A percentile compares a stretch with the other conserved stretches of the same genome.
Conservation (phyloP, 2,888 invertebrate species). For the Emesis castigata region DNA sequence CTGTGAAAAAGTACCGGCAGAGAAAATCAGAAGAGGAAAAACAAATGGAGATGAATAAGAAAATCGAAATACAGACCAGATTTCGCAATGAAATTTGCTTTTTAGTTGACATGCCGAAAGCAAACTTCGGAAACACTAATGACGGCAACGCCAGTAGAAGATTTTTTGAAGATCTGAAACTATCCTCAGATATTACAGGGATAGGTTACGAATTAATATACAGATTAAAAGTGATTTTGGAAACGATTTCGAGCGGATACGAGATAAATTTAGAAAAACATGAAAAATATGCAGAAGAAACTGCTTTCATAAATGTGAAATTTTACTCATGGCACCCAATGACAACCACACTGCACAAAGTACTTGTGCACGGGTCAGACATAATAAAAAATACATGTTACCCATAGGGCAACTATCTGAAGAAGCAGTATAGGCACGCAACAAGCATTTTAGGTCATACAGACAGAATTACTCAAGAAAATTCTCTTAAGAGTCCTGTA, state of each 20-base stretch:
- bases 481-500: slow-evolving; percentile 57
- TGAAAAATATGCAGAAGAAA: slow-evolving; percentile 60
- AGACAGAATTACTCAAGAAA: slow-evolving; percentile 64
- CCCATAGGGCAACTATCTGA: slow-evolving; percentile 71
- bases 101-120: slow-evolving; percentile 72
- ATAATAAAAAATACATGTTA: slow-evolving; percentile 68
- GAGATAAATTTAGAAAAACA: slow-evolving; percentile 50
- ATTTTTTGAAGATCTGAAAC: slow-evolving; percentile 71
- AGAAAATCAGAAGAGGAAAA: slow-evolving; percentile 51
- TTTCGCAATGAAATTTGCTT: slow-evolving; percentile 68
- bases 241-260: slow-evolving; percentile 67
- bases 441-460: slow-evolving; percentile 67
- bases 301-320: slow-evolving; percentile 68
- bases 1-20: too few species aligned
- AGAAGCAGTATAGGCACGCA: slow-evolving; percentile 67
- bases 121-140: slow-evolving; percentile 71
- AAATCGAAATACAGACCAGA: slow-evolving; percentile 53
- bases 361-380: slow-evolving; percentile 69
- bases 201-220: slow-evolving; percentile 66
- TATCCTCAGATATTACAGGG: slow-evolving; percentile 71
- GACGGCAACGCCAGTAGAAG: slow-evolving; percentile 70
- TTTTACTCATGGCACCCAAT: slow-evolving; percentile 72
- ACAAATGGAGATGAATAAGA: slow-evolving; percentile 43
- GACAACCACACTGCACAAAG: slow-evolving; percentile 72
- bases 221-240: slow-evolving; percentile 66